Conservation (phyloP, 2,888 invertebrate genomes). For the Meloe dianella region DNA sequence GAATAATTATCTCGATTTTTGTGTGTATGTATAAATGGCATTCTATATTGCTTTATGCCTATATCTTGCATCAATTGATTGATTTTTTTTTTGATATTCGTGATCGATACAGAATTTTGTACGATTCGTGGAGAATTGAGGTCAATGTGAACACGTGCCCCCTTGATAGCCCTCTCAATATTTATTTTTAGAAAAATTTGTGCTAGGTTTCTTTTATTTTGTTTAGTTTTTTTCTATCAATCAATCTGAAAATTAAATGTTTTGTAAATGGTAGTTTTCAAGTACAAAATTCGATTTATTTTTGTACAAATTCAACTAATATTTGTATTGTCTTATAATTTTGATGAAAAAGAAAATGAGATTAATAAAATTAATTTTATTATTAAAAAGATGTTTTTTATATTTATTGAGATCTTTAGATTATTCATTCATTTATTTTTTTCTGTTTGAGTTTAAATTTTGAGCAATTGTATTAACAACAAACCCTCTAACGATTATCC, state of each 20-base stretch:
- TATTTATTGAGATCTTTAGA: slow-evolving; percentile 40
- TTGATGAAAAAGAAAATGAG: slow-evolving; percentile 21
- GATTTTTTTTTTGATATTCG: too few species aligned
- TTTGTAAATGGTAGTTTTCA: slow-evolving; percentile 11
- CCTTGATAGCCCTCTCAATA: neutral
- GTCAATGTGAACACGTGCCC: neutral
- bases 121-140: too few species aligned
- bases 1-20: slow-evolving; percentile 14
- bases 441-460: neutral
- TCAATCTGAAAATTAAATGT: neutral
- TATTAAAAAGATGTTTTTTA: slow-evolving; percentile 29
- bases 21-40: slow-evolving; percentile 49
- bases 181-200: neutral
- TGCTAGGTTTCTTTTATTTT: neutral
- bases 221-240: neutral
- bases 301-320: neutral
- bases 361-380: slow-evolving; percentile 32
- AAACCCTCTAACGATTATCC: too few species aligned
- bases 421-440: slow-evolving; percentile 4
- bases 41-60: slow-evolving; percentile 37
- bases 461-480: too few species aligned
- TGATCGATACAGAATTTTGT: too few species aligned
- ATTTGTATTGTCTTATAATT: slow-evolving; percentile 22
- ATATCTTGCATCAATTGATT: too few species aligned
- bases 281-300: slow-evolving; percentile 23